These are phyloP conservation scores for Trichonephila clavipes DNA, from an alignment of 1,140 invertebrate genomes.

Conservation along the genomic window DNA sequence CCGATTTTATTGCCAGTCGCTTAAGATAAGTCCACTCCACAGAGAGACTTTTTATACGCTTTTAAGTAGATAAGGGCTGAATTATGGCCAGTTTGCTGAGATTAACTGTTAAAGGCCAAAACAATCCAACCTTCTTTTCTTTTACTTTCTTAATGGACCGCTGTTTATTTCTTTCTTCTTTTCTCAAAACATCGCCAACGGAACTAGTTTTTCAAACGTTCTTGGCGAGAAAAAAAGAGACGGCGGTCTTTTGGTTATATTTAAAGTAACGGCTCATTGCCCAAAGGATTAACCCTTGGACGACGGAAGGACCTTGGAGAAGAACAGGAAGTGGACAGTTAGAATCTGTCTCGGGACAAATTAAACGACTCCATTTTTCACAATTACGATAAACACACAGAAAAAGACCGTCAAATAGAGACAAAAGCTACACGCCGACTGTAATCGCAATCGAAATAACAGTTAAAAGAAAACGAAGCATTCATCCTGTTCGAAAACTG, in stretches of 20 bases:
- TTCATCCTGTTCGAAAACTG: too few relatives aligned
- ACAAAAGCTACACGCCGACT: too few relatives aligned
- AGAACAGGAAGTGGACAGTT: not conserved
- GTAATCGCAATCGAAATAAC: too few relatives aligned
- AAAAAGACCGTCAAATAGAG: too few relatives aligned
- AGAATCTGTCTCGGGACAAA: not conserved
- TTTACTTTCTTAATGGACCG: not conserved
- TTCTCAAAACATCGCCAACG: not conserved
- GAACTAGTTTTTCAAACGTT: not conserved
- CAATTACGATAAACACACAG: not conserved
- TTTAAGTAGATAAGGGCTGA: conserved; percentile 23
- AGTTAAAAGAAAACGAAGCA: too few relatives aligned
- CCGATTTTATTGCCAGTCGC: conserved; percentile 25
- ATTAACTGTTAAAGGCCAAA: conserved; percentile 31
- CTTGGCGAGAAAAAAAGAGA: not conserved
- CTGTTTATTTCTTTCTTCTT: not conserved
- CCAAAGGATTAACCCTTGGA: not conserved
- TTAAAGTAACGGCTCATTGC: not conserved
- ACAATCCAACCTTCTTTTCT: not conserved
- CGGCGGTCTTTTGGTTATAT: not conserved
- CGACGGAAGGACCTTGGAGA: not conserved
- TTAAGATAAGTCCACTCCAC: conserved; percentile 20
- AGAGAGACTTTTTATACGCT: conserved; percentile 13
- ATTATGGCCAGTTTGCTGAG: conserved; percentile 19
- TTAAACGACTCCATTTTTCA: not conserved